These are phyloP conservation scores for Engystomops pustulosus DNA, from an alignment of 2,113 vertebrate genomes.

Conservation along the genomic window DNA sequence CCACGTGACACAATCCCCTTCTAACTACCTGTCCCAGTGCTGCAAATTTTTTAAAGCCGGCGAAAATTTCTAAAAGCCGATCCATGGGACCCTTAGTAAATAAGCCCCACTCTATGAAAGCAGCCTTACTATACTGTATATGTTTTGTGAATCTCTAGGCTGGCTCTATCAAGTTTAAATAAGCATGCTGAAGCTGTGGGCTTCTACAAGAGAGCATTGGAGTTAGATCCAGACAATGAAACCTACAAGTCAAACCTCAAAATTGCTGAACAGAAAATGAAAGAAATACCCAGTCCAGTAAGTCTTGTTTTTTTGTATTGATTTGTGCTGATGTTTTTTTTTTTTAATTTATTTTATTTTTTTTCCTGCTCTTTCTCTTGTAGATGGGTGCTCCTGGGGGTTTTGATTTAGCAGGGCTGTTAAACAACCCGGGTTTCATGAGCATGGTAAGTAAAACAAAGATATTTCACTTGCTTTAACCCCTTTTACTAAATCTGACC, in stretches of 20 bases:
- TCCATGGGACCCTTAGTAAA: too few species aligned
- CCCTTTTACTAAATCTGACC: too few species aligned
- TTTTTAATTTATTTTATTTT: too few species aligned
- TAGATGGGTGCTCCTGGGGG: constrained; percentile 85
- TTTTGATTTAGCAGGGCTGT: constrained; percentile 88
- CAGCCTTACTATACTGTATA: too few species aligned
- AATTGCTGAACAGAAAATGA: constrained; percentile 92
- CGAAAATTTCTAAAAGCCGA: too few species aligned
- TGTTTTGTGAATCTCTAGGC: constrained; percentile 75
- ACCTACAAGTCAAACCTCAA: constrained; percentile 93
- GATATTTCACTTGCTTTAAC: too few species aligned
- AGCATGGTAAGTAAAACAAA: constrained; percentile 83
- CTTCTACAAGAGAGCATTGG: constrained; percentile 92
- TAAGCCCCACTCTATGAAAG: too few species aligned
- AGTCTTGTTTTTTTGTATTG: constrained; percentile 62
- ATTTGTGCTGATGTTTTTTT: too few species aligned
- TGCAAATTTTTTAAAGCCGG: too few species aligned
- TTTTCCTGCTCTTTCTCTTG: constrained; percentile 22
- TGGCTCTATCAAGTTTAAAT: constrained; percentile 92
- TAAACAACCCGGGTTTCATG: constrained; percentile 95
- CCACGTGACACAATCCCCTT: too few species aligned
- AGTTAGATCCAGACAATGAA: constrained; percentile 94
- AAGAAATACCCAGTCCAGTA: constrained; percentile 87
- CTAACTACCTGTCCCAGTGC: too few species aligned
- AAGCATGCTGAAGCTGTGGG: constrained; percentile 89